Base-by-base conservation (phyloP, 2,113 vertebrate species). In the Strix uralensis region DNA sequence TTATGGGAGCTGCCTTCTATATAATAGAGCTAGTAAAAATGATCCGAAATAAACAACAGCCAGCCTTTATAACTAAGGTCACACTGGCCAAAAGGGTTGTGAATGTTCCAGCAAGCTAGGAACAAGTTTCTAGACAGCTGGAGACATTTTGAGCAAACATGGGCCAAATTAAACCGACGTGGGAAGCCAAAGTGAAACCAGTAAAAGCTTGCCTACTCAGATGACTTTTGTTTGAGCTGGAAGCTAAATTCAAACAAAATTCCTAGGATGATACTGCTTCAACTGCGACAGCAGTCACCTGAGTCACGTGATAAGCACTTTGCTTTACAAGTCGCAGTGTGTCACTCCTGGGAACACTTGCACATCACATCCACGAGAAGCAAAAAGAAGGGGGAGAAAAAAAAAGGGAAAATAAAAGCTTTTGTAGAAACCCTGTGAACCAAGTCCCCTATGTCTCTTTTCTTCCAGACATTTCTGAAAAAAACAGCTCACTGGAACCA, bases 51-150 rank as follows among this genome's bases (percentile, higher is more conserved):
- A 94, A 97, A 85, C 78, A 95, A 94, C 81, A 95, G 82, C 20
- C 86, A 95, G 91, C 73, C 94, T 82, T 87, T 91, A 74, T 72
- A 94, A 94, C 86, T 88, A 88, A 90, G 95, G 96, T 92, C 94
- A 97, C 79, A 78, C 71, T 93, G 92, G 92, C 94, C 95, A 95
- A 92, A 94, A 93, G 67, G 42, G 63, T 2, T 96, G 78, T 88
- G 81, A 90, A 66, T 55, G 74, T 93, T 96, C 89, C 95, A 97
- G 73, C 71, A 88, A 88, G 94, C 67, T 83, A 96, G 81, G 91
- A 97, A 92, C 87, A 94, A 97, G 89, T 96, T 96, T 97, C 92
- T 97, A 97, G 95, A 95, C 92, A 97, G 96, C 95, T 96, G 91
- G 95, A 97, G 96, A 94, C 83, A 90, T 97, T 97, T 77, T 94